Evolutionary conservation across 2,113 vertebrate species (phyloP).

Genomic region (Cinclus mexicanus): DNA sequence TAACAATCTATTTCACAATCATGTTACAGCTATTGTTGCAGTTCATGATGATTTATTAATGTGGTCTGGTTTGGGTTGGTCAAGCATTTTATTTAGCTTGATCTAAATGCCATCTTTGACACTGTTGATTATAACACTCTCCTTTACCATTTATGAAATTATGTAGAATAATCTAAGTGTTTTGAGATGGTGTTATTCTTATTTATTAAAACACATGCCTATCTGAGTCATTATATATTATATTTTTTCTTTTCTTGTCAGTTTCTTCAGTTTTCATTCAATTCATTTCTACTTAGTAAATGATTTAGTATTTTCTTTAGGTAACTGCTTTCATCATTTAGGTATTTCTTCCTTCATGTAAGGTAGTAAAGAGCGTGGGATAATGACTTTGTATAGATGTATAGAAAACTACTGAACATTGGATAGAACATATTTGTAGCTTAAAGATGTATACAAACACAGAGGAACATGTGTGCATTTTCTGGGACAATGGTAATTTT

Average conservation of each 20-base stretch:
- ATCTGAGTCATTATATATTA: not conserved
- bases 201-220: not conserved
- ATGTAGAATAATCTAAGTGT: not conserved
- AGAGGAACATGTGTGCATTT: not conserved
- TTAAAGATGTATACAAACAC: not conserved
- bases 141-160: not conserved
- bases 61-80: not conserved
- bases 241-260: not conserved
- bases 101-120: conserved; percentile 20
- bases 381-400: not conserved
- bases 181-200: not conserved
- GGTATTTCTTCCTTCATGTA: not conserved
- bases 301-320: not conserved
- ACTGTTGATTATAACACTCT: not conserved
- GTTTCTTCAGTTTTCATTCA: not conserved
- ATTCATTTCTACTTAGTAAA: not conserved
- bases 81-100: conserved; percentile 44
- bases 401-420: not conserved
- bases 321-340: not conserved
- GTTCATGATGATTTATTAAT: conserved; percentile 56
- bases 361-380: not conserved
- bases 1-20: not conserved
- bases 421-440: not conserved
- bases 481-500: not conserved
- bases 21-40: not conserved